Conservation (phyloP, 1,140 invertebrate species). For the Zophobas morio region DNA sequence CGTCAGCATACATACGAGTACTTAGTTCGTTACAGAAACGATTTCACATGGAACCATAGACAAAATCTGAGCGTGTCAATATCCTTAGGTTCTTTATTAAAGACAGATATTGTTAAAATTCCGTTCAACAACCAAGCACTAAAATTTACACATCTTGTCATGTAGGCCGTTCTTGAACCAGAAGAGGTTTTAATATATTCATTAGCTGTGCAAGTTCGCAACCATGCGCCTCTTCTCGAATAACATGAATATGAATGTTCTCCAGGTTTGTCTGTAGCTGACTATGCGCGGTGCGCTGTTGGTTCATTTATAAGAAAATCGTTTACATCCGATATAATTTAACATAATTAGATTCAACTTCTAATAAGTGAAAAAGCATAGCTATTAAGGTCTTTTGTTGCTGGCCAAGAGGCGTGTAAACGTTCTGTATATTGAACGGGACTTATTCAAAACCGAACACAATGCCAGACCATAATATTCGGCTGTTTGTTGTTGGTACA, state of each 20-base stretch:
- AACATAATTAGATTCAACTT: slow-evolving; percentile 25
- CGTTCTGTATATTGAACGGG: slow-evolving; percentile 38
- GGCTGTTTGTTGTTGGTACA: slow-evolving; percentile 1
- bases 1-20: no score
- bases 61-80: no score
- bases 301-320: slow-evolving; percentile 33
- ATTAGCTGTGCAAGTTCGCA: slow-evolving; percentile 11
- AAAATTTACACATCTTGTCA: not conserved
- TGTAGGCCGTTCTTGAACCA: not conserved
- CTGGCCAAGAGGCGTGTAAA: slow-evolving; percentile 29
- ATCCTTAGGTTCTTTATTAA: no score
- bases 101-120: no score
- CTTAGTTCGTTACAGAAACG: no score
- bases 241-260: slow-evolving; percentile 11
- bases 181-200: slow-evolving; percentile 6
- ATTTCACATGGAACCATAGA: no score
- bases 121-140: no score
- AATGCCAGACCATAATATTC: slow-evolving; percentile 19
- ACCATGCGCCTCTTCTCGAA: slow-evolving; percentile 1
- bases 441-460: slow-evolving; percentile 23
- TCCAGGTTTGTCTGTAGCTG: not conserved
- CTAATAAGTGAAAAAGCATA: slow-evolving; percentile 37
- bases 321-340: slow-evolving; percentile 31
- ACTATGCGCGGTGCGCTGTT: slow-evolving; percentile 4
- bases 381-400: slow-evolving; percentile 31